Evolutionary conservation across 2,113 vertebrate genomes (phyloP).

Genomic region (Panthera leo): DNA sequence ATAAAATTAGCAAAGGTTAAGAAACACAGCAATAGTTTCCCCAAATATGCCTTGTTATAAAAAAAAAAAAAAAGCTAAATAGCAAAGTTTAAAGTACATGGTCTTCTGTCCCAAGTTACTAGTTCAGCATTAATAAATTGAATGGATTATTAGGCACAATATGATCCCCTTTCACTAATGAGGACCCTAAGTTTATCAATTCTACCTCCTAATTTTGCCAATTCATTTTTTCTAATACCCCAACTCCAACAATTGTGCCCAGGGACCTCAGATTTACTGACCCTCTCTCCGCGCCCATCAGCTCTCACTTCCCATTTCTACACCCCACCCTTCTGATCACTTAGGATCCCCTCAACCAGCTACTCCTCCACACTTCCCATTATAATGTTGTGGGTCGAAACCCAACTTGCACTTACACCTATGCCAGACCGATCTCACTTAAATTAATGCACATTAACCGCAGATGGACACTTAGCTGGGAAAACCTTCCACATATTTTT

Average conservation of each 20-base stretch:
- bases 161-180: not conserved
- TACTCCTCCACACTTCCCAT: not conserved
- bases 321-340: not conserved
- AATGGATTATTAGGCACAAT: not conserved
- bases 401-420: not conserved
- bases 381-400: not conserved
- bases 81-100: not conserved
- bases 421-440: not conserved
- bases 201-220: not conserved
- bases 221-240: not conserved
- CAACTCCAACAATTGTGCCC: not conserved
- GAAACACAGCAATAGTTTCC: not conserved
- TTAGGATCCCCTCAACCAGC: not conserved
- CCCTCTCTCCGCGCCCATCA: not conserved
- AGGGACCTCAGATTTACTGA: not conserved
- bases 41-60: not conserved
- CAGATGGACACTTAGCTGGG: not conserved
- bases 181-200: not conserved
- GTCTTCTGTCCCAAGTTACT: not conserved
- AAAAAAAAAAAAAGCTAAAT: conserved; percentile 17
- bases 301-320: not conserved
- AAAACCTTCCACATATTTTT: not conserved
- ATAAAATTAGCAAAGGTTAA: conserved; percentile 2
- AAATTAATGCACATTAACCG: not conserved
- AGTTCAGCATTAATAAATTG: not conserved